Evolutionary conservation across 1,140 invertebrate species (phyloP).

Genomic region (Globodera rostochiensis): DNA sequence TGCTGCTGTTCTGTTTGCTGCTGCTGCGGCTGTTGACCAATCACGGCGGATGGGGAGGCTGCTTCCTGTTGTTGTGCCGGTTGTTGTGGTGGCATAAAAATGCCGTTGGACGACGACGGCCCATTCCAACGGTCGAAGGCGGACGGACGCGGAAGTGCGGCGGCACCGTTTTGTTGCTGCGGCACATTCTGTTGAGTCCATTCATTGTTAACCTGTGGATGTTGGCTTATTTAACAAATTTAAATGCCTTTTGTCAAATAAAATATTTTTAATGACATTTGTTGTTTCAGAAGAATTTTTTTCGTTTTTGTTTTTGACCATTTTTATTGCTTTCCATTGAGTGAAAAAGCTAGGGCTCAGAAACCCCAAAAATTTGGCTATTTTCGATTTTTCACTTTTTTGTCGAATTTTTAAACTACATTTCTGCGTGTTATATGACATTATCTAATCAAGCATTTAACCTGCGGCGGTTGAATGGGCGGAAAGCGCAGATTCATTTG

Average conservation of each 20-base stretch:
- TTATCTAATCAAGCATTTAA: background rate
- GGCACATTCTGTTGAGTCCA: slow-evolving; percentile 21
- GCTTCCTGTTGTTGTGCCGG: slow-evolving; percentile 1
- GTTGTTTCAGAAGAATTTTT: background rate
- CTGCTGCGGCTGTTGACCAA: slow-evolving; percentile 10
- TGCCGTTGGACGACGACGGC: background rate
- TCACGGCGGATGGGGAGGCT: slow-evolving; percentile 10
- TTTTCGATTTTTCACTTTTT: no score
- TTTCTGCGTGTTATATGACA: no score
- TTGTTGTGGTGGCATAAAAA: slow-evolving; percentile 1
- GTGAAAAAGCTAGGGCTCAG: background rate
- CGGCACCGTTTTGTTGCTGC: background rate
- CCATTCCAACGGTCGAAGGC: slow-evolving; percentile 28
- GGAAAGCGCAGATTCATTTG: slow-evolving; percentile 32
- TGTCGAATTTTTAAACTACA: no score
- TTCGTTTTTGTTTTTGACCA: background rate
- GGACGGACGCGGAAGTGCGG: slow-evolving; percentile 23
- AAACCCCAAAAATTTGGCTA: no score
- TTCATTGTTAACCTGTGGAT: background rate
- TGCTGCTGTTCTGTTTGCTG: slow-evolving; percentile 1
- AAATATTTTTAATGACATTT: no score
- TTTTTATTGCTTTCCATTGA: no score
- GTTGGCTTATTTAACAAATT: background rate
- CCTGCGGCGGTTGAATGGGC: slow-evolving; percentile 15
- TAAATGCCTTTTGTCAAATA: background rate